phyloP scores from a whole-genome alignment of 1,140 invertebrate genomes.

The Penaeus indicus region DNA sequence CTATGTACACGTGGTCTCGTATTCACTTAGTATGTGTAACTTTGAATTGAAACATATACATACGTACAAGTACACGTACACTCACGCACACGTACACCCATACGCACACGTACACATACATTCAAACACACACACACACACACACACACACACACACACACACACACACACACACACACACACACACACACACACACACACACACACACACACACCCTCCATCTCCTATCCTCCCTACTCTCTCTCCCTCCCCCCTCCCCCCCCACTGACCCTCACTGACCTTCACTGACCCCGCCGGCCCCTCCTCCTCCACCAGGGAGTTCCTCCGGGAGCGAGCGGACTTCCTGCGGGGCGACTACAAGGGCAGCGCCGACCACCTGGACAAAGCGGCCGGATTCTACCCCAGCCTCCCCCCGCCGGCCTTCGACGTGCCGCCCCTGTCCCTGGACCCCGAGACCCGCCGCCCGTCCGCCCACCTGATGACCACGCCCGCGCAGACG shows the following conservation, averaged over 20 bases:
- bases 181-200: no score
- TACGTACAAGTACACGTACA: no score
- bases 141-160: no score
- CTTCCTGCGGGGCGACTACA: conserved; percentile 61
- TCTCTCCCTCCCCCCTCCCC: not conserved
- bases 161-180: no score
- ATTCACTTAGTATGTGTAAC: no score
- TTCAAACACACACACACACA: no score
- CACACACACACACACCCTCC: no score
- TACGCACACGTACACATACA: no score
- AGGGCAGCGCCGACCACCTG: conserved; percentile 61
- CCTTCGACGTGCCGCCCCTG: conserved; percentile 54
- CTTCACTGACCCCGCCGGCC: not conserved
- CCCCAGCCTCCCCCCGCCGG: conserved; percentile 40
- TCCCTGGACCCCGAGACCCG: conserved; percentile 52
- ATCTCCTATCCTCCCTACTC: not conserved
- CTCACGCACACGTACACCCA: no score
- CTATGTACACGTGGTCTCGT: no score
- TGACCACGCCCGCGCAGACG: conserved; percentile 39
- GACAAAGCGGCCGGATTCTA: conserved; percentile 58
- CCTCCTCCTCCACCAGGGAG: conserved; percentile 42
- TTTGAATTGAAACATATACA: no score
- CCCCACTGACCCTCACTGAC: not conserved
- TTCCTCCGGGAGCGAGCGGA: conserved; percentile 63
- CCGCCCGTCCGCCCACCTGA: conserved; percentile 42